Conservation (phyloP, 2,113 vertebrate genomes). For the Lycaon pictus region DNA sequence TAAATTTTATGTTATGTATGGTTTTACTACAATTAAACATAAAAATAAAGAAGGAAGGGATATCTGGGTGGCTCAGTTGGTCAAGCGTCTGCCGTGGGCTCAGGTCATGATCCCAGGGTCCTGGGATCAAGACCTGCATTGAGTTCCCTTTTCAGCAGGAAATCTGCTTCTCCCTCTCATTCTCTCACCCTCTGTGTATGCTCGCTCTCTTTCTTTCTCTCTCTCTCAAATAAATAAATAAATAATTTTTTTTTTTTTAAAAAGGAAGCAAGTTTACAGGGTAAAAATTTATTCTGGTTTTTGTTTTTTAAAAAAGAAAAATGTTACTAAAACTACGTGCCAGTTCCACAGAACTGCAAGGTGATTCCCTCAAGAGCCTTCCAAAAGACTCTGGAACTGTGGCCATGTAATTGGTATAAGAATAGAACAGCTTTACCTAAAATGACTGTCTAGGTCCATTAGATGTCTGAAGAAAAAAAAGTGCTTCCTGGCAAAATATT, state of each 20-base stretch:
- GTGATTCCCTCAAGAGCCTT: background rate
- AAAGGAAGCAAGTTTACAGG: background rate
- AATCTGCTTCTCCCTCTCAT: too few species aligned
- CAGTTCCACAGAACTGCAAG: background rate
- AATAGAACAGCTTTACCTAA: background rate
- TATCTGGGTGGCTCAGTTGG: too few species aligned
- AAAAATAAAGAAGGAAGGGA: background rate
- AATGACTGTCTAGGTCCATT: background rate
- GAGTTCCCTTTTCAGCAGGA: too few species aligned
- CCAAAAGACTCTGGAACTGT: background rate
- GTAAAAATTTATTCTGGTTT: background rate
- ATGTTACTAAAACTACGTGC: background rate
- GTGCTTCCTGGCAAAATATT: constrained; percentile 18
- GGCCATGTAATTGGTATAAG: background rate
- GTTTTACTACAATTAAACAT: constrained; percentile 17
- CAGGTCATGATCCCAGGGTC: too few species aligned
- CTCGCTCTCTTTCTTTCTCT: too few species aligned
- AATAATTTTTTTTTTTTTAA: too few species aligned
- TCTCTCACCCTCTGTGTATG: too few species aligned
- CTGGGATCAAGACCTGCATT: too few species aligned
- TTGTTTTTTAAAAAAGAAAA: background rate
- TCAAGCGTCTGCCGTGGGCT: too few species aligned
- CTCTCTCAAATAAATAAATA: too few species aligned
- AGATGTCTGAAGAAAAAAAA: constrained; percentile 42
- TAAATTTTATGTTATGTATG: background rate